Evolutionary conservation across 2,797 vertebrate species (phyloP).

Genomic region (Pogoniulus pusillus): DNA sequence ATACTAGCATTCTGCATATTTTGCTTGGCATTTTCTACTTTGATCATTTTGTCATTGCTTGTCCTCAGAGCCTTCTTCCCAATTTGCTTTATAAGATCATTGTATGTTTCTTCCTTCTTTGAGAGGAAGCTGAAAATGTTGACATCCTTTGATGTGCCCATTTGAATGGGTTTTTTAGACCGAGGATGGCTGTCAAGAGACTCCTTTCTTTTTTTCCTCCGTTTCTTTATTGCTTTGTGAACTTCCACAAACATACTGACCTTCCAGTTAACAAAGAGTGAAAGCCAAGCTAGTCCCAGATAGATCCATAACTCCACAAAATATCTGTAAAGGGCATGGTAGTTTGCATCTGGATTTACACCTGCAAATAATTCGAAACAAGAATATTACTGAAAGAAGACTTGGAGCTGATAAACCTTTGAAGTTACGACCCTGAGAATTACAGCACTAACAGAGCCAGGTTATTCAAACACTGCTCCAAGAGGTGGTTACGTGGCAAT

Average conservation of each 20-base stretch:
- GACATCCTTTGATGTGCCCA: constrained; percentile 84
- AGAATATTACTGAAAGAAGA: constrained; percentile 8
- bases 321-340: constrained; percentile 94
- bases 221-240: constrained; percentile 97
- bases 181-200: constrained; percentile 87
- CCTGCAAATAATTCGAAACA: constrained; percentile 75
- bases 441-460: not conserved
- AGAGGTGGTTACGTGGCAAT: not conserved
- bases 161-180: constrained; percentile 82
- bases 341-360: constrained; percentile 89
- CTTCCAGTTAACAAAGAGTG: constrained; percentile 98
- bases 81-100: constrained; percentile 96
- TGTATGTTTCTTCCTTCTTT: constrained; percentile 94
- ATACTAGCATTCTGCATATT: constrained; percentile 81
- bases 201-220: constrained; percentile 89
- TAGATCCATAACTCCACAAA: constrained; percentile 99
- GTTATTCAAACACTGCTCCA: not conserved
- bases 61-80: constrained; percentile 86
- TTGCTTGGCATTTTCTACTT: constrained; percentile 78
- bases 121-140: constrained; percentile 96
- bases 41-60: constrained; percentile 80
- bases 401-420: not conserved
- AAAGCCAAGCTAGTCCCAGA: constrained; percentile 96
- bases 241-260: constrained; percentile 98
- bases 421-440: not conserved